A percentile compares a stretch with the other conserved stretches of the same genome.
Conservation (phyloP, 2,113 vertebrate species). For the Leucopsar rothschildi region DNA sequence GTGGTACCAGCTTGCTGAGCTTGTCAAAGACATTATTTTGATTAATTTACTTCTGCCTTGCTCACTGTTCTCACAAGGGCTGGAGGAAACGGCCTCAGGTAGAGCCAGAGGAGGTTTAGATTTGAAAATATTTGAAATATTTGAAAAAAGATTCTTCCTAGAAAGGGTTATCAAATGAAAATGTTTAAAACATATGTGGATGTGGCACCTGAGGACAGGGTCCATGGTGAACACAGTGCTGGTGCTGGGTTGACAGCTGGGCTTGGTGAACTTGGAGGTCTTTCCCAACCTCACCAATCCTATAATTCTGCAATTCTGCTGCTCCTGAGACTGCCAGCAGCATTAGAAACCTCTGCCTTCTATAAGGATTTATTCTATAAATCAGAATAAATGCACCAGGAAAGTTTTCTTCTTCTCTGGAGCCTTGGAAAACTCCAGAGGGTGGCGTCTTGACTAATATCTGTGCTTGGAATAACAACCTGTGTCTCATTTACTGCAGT, state of each 20-base stretch:
- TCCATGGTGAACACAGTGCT: neutral
- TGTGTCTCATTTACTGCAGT: neutral
- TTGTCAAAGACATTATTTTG: neutral
- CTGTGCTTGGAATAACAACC: neutral
- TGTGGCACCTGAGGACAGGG: neutral
- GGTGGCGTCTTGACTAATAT: neutral
- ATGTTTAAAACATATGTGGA: rapidly evolving
- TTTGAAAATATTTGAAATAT: neutral
- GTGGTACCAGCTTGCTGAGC: neutral
- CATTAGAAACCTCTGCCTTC: neutral
- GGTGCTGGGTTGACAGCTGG: neutral
- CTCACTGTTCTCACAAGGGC: neutral
- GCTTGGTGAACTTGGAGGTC: too few relatives aligned
- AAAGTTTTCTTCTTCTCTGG: neutral
- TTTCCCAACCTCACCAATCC: neutral
- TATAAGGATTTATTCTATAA: neutral
- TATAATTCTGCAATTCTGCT: neutral
- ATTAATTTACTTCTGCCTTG: neutral
- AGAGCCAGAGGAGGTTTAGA: neutral
- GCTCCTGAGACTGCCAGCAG: neutral
- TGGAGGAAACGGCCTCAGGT: neutral
- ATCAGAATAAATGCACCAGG: neutral
- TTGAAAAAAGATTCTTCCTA: neutral
- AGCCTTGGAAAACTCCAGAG: neutral
- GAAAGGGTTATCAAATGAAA: neutral